Evolutionary conservation across 1,140 invertebrate species (phyloP), one percentile per base, ranked within the genome.

Genomic region (Chrysopa pallens): DNA sequence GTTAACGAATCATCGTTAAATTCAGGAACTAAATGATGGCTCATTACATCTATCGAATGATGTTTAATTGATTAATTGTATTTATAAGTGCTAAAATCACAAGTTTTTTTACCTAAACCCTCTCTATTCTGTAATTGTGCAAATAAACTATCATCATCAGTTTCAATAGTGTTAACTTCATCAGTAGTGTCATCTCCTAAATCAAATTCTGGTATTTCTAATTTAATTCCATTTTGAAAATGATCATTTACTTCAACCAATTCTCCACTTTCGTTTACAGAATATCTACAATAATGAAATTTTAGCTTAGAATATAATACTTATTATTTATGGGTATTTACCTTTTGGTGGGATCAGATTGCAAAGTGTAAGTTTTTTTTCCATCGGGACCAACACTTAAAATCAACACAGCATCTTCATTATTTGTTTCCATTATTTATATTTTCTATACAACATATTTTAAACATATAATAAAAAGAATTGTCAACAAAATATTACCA

Each of bases 1-100:
- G 59, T 58, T 12, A 59, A 46, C 38, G 53, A 49, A 41, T 59
- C 51, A 12, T 56, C 55, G n/a, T 33, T 38, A 56, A 56, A 42
- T 55, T 53, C 9, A 31, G 29, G 11, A 12, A n/a, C 5, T 41
- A 43, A 7, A 54, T 52, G 29, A 44, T 44, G 36, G 54, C 56
- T 8, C 57, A 48, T 17, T 36, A 29, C 33, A 43, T 41, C 44
- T 50, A 45, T 17, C 57, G 56, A n/a, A n/a, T n/a, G n/a, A n/a
- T n/a, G n/a, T n/a, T n/a, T n/a, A n/a, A n/a, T n/a, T n/a, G n/a
- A n/a, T n/a, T n/a, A n/a, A n/a, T n/a, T n/a, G n/a, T 37, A 59
- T 54, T 9, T 47, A 55, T 57, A 28, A 11, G 48, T 42, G 44
- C 8, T 12, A 39, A 45, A 38, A 28, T 23, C 27, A 39, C 29